phyloP scores from a whole-genome alignment of 2,113 vertebrate genomes.

The Caretta caretta region DNA sequence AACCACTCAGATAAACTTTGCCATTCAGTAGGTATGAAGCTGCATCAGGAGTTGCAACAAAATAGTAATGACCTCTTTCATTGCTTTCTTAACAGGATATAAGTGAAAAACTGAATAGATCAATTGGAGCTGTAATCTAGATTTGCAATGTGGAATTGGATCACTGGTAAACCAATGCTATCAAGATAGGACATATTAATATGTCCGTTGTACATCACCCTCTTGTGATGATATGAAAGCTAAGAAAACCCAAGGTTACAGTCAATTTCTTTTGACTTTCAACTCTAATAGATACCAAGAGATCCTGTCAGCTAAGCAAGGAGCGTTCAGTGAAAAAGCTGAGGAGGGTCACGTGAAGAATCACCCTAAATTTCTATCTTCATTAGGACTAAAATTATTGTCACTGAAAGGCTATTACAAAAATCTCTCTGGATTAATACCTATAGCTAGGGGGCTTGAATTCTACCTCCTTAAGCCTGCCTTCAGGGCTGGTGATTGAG shows the following conservation, averaged over 20 bases:
- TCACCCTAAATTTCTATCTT: accelerated
- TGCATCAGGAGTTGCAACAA: conserved; percentile 12
- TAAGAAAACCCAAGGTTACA: neutral
- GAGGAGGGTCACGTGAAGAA: neutral
- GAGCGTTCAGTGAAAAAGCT: accelerated
- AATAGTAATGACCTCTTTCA: neutral
- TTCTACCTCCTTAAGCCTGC: neutral
- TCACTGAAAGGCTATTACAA: neutral
- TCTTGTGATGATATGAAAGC: neutral
- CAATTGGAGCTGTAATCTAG: conserved; percentile 24
- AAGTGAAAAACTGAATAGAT: conserved; percentile 27
- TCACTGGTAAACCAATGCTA: accelerated
- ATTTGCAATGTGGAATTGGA: neutral
- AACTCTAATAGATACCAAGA: accelerated
- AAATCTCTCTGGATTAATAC: neutral
- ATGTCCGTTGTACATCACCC: neutral
- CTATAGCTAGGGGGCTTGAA: neutral
- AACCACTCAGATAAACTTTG: conserved; percentile 27
- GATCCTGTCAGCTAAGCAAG: accelerated
- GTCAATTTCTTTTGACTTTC: neutral
- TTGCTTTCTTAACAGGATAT: conserved; percentile 5
- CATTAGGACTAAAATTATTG: accelerated
- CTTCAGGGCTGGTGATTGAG: neutral
- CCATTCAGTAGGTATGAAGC: neutral
- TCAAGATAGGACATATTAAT: neutral